phyloP scores from a whole-genome alignment of 2,888 invertebrate genomes.

The Holacanthella duospinosa region DNA sequence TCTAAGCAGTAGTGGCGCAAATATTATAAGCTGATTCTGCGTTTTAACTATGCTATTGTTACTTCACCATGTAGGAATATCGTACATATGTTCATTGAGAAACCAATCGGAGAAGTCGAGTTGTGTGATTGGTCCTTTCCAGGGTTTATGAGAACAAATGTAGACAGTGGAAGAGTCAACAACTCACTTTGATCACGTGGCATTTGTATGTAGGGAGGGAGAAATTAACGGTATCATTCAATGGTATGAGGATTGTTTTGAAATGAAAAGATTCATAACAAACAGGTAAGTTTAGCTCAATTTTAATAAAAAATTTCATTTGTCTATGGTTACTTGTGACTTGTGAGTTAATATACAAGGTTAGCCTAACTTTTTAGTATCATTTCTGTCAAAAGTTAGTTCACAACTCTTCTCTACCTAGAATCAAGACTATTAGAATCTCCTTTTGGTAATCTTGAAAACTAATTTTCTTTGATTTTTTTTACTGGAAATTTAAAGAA shows the following conservation, averaged over 20 bases:
- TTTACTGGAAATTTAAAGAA: too few species aligned
- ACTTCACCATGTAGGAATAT: conserved; percentile 44
- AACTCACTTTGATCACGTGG: too few species aligned
- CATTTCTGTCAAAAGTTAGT: too few species aligned
- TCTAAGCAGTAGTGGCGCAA: too few species aligned
- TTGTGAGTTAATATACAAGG: too few species aligned
- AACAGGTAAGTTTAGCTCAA: conserved; percentile 39
- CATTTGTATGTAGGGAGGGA: conserved; percentile 41
- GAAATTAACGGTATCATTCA: conserved; percentile 40
- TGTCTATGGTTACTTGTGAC: too few species aligned
- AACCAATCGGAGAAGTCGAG: conserved; percentile 12
- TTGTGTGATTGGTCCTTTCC: conserved; percentile 43
- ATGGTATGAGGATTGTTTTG: conserved; percentile 44
- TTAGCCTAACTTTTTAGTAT: background rate
- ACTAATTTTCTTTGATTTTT: too few species aligned
- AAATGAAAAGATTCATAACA: conserved; percentile 42
- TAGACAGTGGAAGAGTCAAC: conserved; percentile 40
- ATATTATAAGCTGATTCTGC: too few species aligned
- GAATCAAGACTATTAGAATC: too few species aligned
- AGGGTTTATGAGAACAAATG: conserved; percentile 38
- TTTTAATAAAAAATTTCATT: too few species aligned
- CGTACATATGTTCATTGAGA: conserved; percentile 44
- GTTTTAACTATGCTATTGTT: conserved; percentile 41
- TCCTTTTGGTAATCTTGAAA: too few species aligned
- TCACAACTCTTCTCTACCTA: background rate